Evolutionary conservation across 2,797 vertebrate species (phyloP), one percentile per base, ranked within the genome.

Genomic region (Ptychobarbus kaznakovi): DNA sequence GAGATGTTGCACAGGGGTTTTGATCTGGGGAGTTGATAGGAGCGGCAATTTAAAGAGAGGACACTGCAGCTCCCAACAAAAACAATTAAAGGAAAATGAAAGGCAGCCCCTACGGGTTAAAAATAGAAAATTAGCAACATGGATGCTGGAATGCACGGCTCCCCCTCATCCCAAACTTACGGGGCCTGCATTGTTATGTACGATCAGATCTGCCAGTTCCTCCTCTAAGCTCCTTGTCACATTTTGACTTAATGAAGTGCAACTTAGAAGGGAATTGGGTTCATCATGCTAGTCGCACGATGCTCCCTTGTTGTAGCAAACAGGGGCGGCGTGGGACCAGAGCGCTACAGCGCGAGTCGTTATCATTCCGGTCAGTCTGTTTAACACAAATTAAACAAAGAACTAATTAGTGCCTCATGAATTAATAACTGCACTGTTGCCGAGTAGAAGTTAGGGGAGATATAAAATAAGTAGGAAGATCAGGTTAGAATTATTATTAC

Each of bases 321-420:
- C 97, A 97, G 98, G 97, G 96, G 96, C 94, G 97, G 98, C 97
- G 96, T 97, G 98, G 98, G 98, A 99, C 97, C 93, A 94, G 95
- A 96, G 95, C 96, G 96, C 96, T 94, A 97, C 96, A 94, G 97
- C 96, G 96, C 93, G 95, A 98, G 97, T 99, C 98, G 97, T 99
- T 99, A 99, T 99, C 98, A 99, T 99, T 99, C 98, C 96, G 98
- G 98, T 99, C 98, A 99, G 98, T 99, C 98, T 99, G 98, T 99
- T 99, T 99, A 99, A 99, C 98, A 99, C 98, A 99, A 99, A 99
- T 99, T 99, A 99, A 99, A 99, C 98, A 99, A 99, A 99, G 98
- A 99, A 99, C 97, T 99, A 99, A 99, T 99, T 99, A 99, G 98
- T 98, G 98, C 98, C 97, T 99, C 97, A 99, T 99, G 98, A 99